Conservation (phyloP, 1,140 invertebrate species). For the Drosophila sulfurigaster region DNA sequence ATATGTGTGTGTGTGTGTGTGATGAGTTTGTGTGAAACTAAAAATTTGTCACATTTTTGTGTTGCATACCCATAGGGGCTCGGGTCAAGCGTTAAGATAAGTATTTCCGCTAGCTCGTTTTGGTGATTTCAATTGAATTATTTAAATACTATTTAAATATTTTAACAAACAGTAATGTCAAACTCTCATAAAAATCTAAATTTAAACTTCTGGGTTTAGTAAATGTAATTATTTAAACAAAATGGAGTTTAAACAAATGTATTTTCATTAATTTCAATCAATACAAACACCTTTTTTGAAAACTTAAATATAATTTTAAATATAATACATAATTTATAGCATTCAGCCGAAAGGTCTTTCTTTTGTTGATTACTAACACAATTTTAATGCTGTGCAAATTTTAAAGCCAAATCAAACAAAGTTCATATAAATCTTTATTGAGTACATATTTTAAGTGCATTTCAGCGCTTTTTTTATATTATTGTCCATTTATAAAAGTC, state of each 20-base stretch:
- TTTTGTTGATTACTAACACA: too few relatives aligned
- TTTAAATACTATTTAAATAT: constrained; percentile 15
- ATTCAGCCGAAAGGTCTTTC: too few relatives aligned
- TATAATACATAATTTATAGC: too few relatives aligned
- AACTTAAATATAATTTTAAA: too few relatives aligned
- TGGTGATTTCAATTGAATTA: not conserved
- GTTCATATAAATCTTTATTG: not conserved
- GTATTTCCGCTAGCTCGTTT: constrained; percentile 9
- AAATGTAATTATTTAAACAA: too few relatives aligned
- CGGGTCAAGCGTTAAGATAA: constrained; percentile 41
- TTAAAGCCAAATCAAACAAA: not conserved
- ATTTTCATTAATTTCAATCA: too few relatives aligned
- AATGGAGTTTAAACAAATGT: too few relatives aligned
- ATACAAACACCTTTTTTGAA: too few relatives aligned
- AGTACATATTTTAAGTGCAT: constrained; percentile 3
- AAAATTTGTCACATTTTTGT: constrained; percentile 27
- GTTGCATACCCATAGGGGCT: constrained; percentile 30
- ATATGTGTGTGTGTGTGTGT: constrained; percentile 1
- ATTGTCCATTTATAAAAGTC: constrained; percentile 32
- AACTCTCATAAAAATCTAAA: too few relatives aligned
- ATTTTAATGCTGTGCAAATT: too few relatives aligned
- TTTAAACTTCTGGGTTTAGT: too few relatives aligned
- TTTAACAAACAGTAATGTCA: not conserved
- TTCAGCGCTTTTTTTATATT: constrained; percentile 6
- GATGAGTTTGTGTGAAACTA: not conserved